Evolutionary conservation across 2,113 vertebrate species (phyloP).

Genomic region (Acrocephalus arundinaceus): DNA sequence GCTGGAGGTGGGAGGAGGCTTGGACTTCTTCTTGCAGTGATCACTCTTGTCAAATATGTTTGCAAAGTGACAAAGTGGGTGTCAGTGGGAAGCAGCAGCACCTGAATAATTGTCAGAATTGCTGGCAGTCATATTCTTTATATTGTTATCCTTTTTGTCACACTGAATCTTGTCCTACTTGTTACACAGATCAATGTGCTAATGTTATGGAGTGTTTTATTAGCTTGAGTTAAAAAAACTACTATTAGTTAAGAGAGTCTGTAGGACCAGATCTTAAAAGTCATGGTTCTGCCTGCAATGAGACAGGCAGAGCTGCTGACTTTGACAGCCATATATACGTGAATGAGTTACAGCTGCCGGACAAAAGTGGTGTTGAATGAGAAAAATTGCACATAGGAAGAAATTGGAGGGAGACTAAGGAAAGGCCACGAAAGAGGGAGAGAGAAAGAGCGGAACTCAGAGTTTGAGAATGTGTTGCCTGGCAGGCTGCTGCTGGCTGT

Average conservation of each 20-base stretch:
- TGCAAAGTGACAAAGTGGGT: not conserved
- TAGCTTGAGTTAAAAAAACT: not conserved
- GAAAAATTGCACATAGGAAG: not conserved
- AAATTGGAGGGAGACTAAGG: not conserved
- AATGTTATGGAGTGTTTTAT: not conserved
- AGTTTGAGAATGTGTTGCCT: not conserved
- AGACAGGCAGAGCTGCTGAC: not conserved
- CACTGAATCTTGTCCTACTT: not conserved
- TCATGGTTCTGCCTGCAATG: not conserved
- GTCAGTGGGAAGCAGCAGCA: not conserved
- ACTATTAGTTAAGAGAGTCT: not conserved
- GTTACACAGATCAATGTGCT: not conserved
- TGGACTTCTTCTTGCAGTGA: not conserved
- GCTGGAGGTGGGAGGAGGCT: not conserved
- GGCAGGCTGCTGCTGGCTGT: not conserved
- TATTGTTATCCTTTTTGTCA: not conserved
- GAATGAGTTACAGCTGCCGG: not conserved
- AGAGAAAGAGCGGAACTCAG: not conserved
- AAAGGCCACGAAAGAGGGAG: not conserved
- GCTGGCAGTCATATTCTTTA: not conserved
- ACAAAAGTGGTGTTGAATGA: not conserved
- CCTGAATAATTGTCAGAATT: not conserved
- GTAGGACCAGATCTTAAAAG: not conserved
- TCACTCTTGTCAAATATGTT: not conserved
- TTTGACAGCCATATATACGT: not conserved